phyloP scores from a whole-genome alignment of 2,888 invertebrate species.

The Nezara viridula region DNA sequence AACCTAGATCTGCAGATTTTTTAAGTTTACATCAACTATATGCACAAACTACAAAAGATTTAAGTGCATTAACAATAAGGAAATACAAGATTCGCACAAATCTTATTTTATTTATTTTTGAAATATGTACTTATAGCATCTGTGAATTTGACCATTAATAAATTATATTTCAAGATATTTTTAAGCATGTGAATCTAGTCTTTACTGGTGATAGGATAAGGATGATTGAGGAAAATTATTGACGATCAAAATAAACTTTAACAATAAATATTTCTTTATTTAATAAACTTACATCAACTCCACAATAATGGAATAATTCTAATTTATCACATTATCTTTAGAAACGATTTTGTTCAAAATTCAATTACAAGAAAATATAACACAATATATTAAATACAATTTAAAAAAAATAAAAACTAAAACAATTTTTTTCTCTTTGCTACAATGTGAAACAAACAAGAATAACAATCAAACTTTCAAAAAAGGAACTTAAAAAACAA shows the following conservation, averaged over 20 bases:
- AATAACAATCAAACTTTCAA: background rate
- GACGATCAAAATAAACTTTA: background rate
- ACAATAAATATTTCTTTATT: conserved; percentile 42
- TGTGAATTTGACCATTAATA: too few species aligned
- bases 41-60: too few species aligned
- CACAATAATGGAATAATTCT: conserved; percentile 28
- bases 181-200: too few species aligned
- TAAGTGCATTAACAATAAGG: too few species aligned
- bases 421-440: background rate
- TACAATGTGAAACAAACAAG: background rate
- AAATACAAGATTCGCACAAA: too few species aligned
- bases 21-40: too few species aligned
- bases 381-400: background rate
- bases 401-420: conserved; percentile 10
- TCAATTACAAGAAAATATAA: background rate
- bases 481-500: background rate
- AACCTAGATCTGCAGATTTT: too few species aligned
- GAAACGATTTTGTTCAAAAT: background rate
- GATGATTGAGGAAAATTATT: background rate
- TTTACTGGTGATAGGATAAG: background rate
- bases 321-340: conserved; percentile 21
- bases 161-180: too few species aligned
- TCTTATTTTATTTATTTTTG: too few species aligned
- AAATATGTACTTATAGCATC: too few species aligned
- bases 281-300: conserved; percentile 31